Base-by-base conservation (phyloP, 1,140 invertebrate species). In the Piezodorus guildinii region DNA sequence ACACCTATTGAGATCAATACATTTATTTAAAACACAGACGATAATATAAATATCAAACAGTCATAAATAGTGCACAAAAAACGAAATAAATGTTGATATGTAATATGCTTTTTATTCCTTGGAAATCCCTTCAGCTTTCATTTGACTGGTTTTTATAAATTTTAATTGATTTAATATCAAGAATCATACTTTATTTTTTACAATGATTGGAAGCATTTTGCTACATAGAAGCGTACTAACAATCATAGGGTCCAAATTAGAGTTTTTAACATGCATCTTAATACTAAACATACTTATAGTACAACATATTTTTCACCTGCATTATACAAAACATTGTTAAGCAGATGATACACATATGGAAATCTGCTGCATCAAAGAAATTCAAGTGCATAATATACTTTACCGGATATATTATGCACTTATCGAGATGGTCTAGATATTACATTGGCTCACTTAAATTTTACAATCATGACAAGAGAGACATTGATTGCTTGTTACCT, bases 51-150 rank as follows among this genome's bases (percentile, higher is more conserved):
- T 63, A 23, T 63, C 23, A 30, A 34, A 52, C 19, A 49, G 44
- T 44, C 25, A 60, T 17, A 34, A 46, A 45, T 46, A 60, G 43
- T 60, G 59, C 59, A 58, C 34, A 27, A 27, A n/a, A 62, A 52
- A 30, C 46, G 44, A 62, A 46, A 46, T 25, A 52, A 52, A 27
- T 30, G n/a, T 62, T 62, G 45, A 62, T 45, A 45, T 62, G 60
- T 34, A 23, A 19, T 44, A 39, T 60, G 15, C 27, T 60, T 16
- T 34, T n/a, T 17, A 14, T 43, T 34, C 43, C 43, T 45, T 52
- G 51, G 64, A 64, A 65, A 65, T 65, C 64, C 64, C 60, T 65
- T 65, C 64, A 65, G 64, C 64, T 62, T 62, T 56, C 17, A 19
- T 49, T 49, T 56, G 17, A 23, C 23, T 25, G 15, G 17, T 56